Evolutionary conservation across 2,113 vertebrate genomes (phyloP), one percentile per base, ranked within the genome.

Genomic region (Salminus brasiliensis): DNA sequence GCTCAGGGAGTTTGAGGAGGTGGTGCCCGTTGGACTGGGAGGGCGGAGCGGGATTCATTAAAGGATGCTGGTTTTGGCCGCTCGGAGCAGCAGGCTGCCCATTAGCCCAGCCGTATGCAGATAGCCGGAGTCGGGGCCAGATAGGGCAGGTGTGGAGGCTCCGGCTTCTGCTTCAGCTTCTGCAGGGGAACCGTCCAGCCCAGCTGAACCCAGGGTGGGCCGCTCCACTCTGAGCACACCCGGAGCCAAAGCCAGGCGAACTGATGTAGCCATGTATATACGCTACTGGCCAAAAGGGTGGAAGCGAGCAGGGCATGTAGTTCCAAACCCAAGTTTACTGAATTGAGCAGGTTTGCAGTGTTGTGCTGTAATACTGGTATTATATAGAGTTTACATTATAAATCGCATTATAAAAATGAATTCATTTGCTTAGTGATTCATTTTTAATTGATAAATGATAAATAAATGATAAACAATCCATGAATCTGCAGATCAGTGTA

Each of bases 141-240:
- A 60, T 23, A 70, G 76, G 76, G 76, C 76, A 78, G 76, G 76
- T 78, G 76, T 78, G 66, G 66, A 69, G 36, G 76, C 36, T 6
- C 32, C 32, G 41, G 57, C 88, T 90, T 11, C 52, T 23, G 52
- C 52, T 10, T 21, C 32, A 32, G 55, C 88, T 90, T 25, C 21
- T 23, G 52, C 52, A 49, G 47, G 10, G 47, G 47, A 21, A 21
- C 16, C 47, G 16, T 55, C 52, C 52, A 55, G 21, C 47, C 16
- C 47, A 52, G 47, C 47, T 52, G 47, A 52, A 52, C 52, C 52
- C 52, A 55, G 23, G n/a, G 8, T 55, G 52, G 52, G n/a, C 52
- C 4, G 52, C 21, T 9, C 52, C n/a, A 23, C 45, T 65, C 75
- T 69, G 65, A 25, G 25, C 25, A 5, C 7, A 16, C 27, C 11